Percentiles rank a stretch among this genome's conserved stretches.
Conservation (phyloP, 1,140 invertebrate species). For the Drosophila varians region DNA sequence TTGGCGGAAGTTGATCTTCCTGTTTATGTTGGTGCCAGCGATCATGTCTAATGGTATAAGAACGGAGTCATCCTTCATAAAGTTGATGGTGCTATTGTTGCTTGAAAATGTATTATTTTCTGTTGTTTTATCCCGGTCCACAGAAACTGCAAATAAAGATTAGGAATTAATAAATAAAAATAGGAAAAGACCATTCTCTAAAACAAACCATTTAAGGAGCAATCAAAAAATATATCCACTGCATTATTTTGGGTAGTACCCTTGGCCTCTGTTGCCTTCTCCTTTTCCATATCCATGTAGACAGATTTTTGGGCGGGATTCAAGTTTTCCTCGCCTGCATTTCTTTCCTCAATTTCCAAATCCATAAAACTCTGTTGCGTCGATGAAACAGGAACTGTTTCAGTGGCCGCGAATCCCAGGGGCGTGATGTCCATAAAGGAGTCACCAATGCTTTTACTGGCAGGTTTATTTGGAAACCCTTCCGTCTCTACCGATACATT, state of each 20-base stretch:
- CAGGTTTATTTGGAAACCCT: background rate
- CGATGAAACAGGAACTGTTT: background rate
- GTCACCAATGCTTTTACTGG: background rate
- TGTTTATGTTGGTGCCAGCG: constrained; percentile 38
- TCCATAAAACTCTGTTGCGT: constrained; percentile 1
- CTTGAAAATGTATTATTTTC: background rate
- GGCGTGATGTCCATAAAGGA: constrained; percentile 46
- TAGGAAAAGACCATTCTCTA: no score
- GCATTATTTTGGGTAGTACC: background rate
- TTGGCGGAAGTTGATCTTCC: constrained; percentile 53
- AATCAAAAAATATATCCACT: constrained; percentile 1
- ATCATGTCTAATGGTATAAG: constrained; percentile 56
- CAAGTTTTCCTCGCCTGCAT: constrained; percentile 7
- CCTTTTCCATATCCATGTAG: constrained; percentile 4
- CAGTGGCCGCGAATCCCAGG: background rate
- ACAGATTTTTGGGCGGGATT: constrained; percentile 2
- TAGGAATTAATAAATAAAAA: background rate
- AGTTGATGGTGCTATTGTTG: constrained; percentile 26
- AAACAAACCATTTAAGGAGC: constrained; percentile 13
- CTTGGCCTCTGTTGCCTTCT: background rate
- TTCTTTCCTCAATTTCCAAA: background rate
- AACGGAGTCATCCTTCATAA: constrained; percentile 39
- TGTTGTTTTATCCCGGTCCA: background rate
- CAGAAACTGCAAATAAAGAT: background rate
- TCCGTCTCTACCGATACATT: background rate